Base-by-base conservation (phyloP, 2,888 invertebrate genomes). In the Cylindroiulus punctatus region DNA sequence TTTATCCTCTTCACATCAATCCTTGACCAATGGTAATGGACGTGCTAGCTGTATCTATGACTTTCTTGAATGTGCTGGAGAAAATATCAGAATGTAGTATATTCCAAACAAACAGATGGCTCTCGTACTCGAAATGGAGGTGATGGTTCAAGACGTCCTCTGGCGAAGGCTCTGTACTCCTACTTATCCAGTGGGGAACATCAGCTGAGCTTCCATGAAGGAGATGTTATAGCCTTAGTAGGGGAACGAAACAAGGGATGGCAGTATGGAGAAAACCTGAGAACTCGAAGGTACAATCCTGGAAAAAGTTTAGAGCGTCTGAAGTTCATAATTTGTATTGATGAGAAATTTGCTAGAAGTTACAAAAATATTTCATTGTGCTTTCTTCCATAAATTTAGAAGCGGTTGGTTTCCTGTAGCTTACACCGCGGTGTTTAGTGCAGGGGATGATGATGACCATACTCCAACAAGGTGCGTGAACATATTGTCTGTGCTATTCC, bases 391-490 rank as follows among this genome's bases (percentile, higher is more conserved):
- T 84, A 12, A 32, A 87, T 76, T 19, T 87, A 89, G 95, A 90
- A 95, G 96, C 88, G 98, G 98, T 47, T 98, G 98, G 98, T 98
- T 98, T 91, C 98, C 98, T 0, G 92, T 97, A 88, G 97, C 97
- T n/a, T 98, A 97, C 90, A 97, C 97, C 44, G 97, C 97, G 91
- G 8, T 65, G 26, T 26, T 52, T 52, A 92, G 92, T n/a, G 92
- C 94, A 85, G 92, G 94, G 86, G 88, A 88, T 86, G 88, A 89
- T 65, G 88, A 88, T 40, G 86, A 86, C 32, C 76, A 81, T 30
- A 85, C 84, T n/a, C 85, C 87, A 30, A 81, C 87, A 40, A 87
- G 84, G 87, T 87, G 30, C 30, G 81, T 81, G 32, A 42, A 36
- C 14, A 26, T 65, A n/a, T 44, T n/a, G 10, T 65, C 3, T n/a